phyloP scores from a whole-genome alignment of 2,797 vertebrate species.

The Coluber constrictor region DNA sequence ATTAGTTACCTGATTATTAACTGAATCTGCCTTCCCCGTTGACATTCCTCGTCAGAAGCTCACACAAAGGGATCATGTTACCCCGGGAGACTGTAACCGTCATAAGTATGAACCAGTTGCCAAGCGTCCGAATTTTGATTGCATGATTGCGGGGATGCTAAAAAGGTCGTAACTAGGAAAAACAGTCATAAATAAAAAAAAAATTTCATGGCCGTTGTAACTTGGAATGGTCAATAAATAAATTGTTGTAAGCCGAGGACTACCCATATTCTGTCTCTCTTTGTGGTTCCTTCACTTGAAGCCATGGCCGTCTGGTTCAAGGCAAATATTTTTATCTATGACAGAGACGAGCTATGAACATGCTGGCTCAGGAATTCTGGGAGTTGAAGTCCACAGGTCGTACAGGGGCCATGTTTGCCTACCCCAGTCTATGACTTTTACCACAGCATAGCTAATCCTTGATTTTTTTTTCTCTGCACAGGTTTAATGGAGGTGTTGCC shows the following conservation, averaged over 20 bases:
- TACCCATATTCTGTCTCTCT: not conserved
- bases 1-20: not conserved
- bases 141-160: not conserved
- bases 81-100: not conserved
- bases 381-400: not conserved
- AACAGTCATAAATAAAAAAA: not conserved
- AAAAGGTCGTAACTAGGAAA: not conserved
- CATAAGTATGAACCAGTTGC: not conserved
- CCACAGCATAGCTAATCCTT: not conserved
- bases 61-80: not conserved
- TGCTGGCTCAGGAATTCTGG: not conserved
- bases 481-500: constrained; percentile 79
- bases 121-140: not conserved
- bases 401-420: not conserved
- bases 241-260: not conserved
- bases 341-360: not conserved
- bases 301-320: not conserved
- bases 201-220: not conserved
- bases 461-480: constrained; percentile 24
- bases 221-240: not conserved
- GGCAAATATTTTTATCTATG: not conserved
- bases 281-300: not conserved
- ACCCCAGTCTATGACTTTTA: not conserved
- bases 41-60: not conserved
- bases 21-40: not conserved